Evolutionary conservation across 2,888 invertebrate genomes (phyloP).

Genomic region (Pseudococcus longispinus): DNA sequence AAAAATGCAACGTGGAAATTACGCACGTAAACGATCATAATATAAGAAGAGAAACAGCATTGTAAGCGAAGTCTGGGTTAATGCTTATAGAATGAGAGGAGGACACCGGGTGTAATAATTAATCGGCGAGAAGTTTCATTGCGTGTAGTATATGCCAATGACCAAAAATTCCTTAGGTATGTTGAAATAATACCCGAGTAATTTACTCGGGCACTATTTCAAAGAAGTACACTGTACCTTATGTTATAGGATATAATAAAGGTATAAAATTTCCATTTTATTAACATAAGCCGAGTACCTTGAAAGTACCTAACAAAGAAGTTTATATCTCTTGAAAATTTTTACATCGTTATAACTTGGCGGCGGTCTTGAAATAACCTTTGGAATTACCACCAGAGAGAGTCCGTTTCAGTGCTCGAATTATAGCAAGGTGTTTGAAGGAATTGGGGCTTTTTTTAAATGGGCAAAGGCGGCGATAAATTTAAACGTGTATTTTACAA

Average conservation of each 20-base stretch:
- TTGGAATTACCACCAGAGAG: not conserved
- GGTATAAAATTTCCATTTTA: constrained; percentile 13
- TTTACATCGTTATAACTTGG: not conserved
- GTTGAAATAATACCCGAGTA: not conserved
- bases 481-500: not conserved
- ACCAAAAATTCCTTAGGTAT: not conserved
- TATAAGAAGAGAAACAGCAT: not conserved
- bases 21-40: not conserved
- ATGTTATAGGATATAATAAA: not conserved
- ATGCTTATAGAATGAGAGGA: not conserved
- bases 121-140: not conserved
- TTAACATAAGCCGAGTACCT: not conserved
- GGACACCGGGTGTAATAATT: not conserved
- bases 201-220: not conserved
- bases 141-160: too few relatives aligned
- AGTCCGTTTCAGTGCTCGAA: not conserved
- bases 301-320: not conserved
- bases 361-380: not conserved
- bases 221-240: not conserved
- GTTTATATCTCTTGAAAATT: constrained; percentile 15
- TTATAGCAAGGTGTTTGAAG: not conserved
- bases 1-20: not conserved
- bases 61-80: not conserved
- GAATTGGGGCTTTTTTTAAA: not conserved
- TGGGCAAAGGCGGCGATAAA: not conserved